Evolutionary conservation across 2,113 vertebrate genomes (phyloP), one percentile per base, ranked within the genome.

Genomic region (Ammodytes marinus): DNA sequence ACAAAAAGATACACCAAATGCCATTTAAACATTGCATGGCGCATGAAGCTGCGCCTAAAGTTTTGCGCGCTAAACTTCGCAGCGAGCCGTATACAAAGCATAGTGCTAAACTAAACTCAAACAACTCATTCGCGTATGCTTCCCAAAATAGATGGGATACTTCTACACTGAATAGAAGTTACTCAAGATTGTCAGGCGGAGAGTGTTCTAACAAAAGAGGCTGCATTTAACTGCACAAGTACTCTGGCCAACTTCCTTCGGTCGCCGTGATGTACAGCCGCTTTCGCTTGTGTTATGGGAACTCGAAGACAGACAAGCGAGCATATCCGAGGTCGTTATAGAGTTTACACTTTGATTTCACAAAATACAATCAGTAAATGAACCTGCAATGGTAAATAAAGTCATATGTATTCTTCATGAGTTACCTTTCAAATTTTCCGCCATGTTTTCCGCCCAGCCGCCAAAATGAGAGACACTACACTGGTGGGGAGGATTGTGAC

Each of bases 391-490:
- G 12, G 2, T 7, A 50, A 79, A 77, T 72, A 55, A 57, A 72
- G 14, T 47, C 2, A 58, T 52, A 65, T 60, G 13, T 37, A n/a
- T 0, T 54, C 27, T 14, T n/a, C 15, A 13, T 69, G 4, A 49
- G 2, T 91, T 91, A 95, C 94, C 94, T 93, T 95, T 95, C 86
- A 94, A 95, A 95, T 86, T 54, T 91, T 91, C 92, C 91, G 94
- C 95, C 95, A 95, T 96, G 80, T 91, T 93, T 89, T 73, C 74
- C 74, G 8, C 83, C 67, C 71, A 88, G 86, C 89, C 89, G 93
- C 92, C 90, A 93, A 94, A 94, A 91, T 77, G 80, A 4, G 10
- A 52, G 6, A 17, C 52, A 4, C 47, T 45, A 39, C 46, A 60
- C 11, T 19, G 68, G 46, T 49, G 35, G 73, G 79, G 42, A 74